Evolutionary conservation across 2,797 vertebrate species (phyloP), one percentile per base, ranked within the genome.

Genomic region (Eremophila alpestris): DNA sequence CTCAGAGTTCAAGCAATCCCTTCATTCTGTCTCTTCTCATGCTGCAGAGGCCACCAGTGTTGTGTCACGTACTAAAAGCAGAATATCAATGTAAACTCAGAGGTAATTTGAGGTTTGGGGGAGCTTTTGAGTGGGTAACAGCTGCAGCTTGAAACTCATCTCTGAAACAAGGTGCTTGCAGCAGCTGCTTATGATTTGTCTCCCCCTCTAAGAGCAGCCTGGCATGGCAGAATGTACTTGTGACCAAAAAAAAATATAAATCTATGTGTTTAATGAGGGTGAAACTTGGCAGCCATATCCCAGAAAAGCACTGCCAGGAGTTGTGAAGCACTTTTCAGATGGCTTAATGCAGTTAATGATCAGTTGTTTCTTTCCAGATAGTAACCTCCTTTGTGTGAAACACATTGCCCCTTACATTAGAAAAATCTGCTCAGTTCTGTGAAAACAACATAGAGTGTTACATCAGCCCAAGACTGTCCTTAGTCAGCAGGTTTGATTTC

Each of bases 211-310:
- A 86, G 46, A 91, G 96, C 80, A 91, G 91, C 84, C 92, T 95
- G 89, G 78, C 91, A 83, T 91, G 92, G 83, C 96, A 96, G 80
- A 96, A 94, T 63, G 70, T 85, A 73, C 91, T 95, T 92, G 93
- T 94, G 94, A 91, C 60, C 83, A 92, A 97, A 88, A 89, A 69
- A 46, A 14, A 41, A 36, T 38, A 38, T 38, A 46, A 46, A 86
- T 76, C 87, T 90, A 3, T 92, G 94, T 45, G 87, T 97, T 97
- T 97, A 97, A 97, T 95, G 96, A 97, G 96, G 95, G 94, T 89
- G 93, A 97, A 95, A 96, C 77, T 94, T 97, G 92, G 96, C 95
- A 96, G 54, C 81, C 80, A 10, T 14, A 9, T 51, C 59, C 52
- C 88, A 90, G 81, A 79, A 79, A 67, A 92, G 45, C 58, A 27